Conservation (phyloP, 2,888 invertebrate genomes). For the Drosophila hamatofila region DNA sequence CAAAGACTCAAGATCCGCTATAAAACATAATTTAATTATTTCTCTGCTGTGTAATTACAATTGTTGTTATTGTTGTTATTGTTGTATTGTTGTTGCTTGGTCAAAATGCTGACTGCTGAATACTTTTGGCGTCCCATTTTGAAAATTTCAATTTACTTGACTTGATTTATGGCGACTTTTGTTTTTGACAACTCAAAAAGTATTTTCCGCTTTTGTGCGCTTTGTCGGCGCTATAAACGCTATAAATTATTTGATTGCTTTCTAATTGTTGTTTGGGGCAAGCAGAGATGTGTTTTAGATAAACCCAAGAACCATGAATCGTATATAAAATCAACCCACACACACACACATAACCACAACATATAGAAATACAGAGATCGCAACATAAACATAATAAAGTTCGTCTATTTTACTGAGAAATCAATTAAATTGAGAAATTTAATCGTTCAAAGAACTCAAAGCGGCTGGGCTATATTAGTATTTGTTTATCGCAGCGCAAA, state of each 20-base stretch:
- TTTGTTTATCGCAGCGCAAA: constrained; percentile 32
- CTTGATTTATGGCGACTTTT: constrained; percentile 69
- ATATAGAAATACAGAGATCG: not conserved
- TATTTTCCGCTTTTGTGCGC: constrained; percentile 33
- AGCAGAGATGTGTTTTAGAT: constrained; percentile 2
- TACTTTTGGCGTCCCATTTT: constrained; percentile 41
- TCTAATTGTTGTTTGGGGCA: constrained; percentile 60
- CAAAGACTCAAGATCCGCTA: constrained; percentile 53
- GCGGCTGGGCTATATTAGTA: constrained; percentile 17
- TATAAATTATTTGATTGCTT: constrained; percentile 62
- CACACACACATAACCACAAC: not conserved
- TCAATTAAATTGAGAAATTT: constrained; percentile 36
- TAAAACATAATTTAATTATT: constrained; percentile 77
- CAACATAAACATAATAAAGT: constrained; percentile 40
- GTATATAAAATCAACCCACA: constrained; percentile 35
- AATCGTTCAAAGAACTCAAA: constrained; percentile 6
- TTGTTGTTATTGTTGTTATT: constrained; percentile 30
- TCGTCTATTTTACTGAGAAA: constrained; percentile 40
- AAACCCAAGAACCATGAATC: constrained; percentile 13
- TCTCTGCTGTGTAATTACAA: constrained; percentile 63
- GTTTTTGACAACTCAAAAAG: constrained; percentile 52
- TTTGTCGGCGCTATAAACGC: constrained; percentile 26
- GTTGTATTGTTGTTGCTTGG: constrained; percentile 24
- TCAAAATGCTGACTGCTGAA: constrained; percentile 39
- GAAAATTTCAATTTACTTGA: constrained; percentile 57